Conservation (phyloP, 2,113 vertebrate genomes). For the Xiphias gladius region DNA sequence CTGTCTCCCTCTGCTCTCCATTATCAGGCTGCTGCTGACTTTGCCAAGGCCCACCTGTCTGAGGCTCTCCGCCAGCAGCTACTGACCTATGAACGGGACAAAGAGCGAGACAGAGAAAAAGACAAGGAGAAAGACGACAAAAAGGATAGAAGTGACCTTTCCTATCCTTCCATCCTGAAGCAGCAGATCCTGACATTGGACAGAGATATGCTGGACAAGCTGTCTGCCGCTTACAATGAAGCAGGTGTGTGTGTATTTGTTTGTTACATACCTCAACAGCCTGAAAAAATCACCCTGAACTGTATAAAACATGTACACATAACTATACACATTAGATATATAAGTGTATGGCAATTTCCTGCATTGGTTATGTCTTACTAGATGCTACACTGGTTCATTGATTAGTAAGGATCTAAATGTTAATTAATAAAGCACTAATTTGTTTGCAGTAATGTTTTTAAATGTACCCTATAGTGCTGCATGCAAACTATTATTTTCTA, state of each 20-base stretch:
- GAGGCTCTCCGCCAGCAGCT: constrained; percentile 94
- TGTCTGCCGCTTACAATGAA: constrained; percentile 94
- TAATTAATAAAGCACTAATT: no score
- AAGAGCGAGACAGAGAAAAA: constrained; percentile 87
- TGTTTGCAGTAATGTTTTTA: no score
- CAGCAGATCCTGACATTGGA: constrained; percentile 95
- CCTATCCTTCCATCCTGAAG: constrained; percentile 93
- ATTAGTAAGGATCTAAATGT: neutral
- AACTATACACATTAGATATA: neutral
- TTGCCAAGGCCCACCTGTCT: constrained; percentile 92
- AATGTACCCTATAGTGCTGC: constrained; percentile 37
- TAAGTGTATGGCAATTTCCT: no score
- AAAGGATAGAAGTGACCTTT: constrained; percentile 90
- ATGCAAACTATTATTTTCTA: constrained; percentile 54
- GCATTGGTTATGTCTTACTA: neutral
- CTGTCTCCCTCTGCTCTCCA: constrained; percentile 42
- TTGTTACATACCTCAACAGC: neutral
- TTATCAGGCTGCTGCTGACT: constrained; percentile 94
- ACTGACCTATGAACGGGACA: constrained; percentile 93
- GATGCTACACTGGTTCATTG: neutral
- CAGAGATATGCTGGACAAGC: constrained; percentile 93
- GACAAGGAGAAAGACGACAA: constrained; percentile 90
- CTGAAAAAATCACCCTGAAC: neutral
- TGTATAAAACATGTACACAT: neutral
- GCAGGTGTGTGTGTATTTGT: constrained; percentile 87